Evolutionary conservation across 2,113 vertebrate species (phyloP).

Genomic region (Mustelus asterias): DNA sequence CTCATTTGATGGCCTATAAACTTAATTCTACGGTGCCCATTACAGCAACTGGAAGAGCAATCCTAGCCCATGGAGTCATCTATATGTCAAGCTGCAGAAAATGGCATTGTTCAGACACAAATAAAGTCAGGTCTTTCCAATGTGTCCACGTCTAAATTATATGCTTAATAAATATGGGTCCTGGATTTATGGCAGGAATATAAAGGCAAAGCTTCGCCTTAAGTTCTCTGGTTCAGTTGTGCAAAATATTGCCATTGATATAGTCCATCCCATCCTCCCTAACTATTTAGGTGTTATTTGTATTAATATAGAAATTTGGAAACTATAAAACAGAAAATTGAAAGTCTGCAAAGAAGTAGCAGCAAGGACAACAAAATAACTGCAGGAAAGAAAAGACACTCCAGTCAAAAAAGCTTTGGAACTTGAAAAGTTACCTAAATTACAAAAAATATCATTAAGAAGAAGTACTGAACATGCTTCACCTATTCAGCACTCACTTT

Average conservation of each 20-base stretch:
- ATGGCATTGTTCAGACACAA: not conserved
- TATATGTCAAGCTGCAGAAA: not conserved
- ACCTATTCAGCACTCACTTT: not conserved
- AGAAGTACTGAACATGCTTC: not conserved
- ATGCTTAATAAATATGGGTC: not conserved
- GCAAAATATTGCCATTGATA: not conserved
- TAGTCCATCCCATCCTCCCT: not conserved
- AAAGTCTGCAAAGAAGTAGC: not conserved
- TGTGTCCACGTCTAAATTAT: not conserved
- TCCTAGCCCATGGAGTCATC: not conserved
- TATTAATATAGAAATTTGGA: not conserved
- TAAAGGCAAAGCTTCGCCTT: not conserved
- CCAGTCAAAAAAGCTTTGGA: not conserved
- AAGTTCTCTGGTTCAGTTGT: not conserved
- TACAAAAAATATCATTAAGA: no score
- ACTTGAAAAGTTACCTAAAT: not conserved
- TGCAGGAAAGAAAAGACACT: not conserved
- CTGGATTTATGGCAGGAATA: not conserved
- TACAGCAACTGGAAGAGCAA: not conserved
- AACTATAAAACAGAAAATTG: not conserved
- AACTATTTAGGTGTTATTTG: not conserved
- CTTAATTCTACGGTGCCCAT: not conserved
- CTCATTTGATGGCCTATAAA: not conserved
- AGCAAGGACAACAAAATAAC: not conserved
- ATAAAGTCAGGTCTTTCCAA: not conserved